These are phyloP conservation scores for Gymnopithys bicolor DNA, from an alignment of 2,797 vertebrate species.

Conservation along the genomic window DNA sequence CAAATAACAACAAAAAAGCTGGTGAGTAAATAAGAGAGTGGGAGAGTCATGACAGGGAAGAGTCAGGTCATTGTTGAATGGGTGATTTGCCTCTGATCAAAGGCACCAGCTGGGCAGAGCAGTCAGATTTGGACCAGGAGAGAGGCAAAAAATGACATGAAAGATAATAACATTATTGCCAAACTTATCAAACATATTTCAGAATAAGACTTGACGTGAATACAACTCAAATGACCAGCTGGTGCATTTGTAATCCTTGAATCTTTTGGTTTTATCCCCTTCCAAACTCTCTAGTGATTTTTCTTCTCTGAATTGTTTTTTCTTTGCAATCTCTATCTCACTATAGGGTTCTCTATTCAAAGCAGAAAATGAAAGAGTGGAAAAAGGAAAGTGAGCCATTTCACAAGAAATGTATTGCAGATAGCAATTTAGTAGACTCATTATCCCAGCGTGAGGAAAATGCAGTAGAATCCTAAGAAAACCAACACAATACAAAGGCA, in stretches of 20 bases:
- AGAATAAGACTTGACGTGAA: slow-evolving; percentile 3
- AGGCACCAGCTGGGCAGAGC: background rate
- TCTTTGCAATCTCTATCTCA: slow-evolving; percentile 56
- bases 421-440: slow-evolving; percentile 63
- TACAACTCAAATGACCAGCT: slow-evolving; percentile 35
- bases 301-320: slow-evolving; percentile 60
- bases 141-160: background rate
- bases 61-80: background rate
- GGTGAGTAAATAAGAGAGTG: background rate
- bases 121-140: background rate
- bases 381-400: slow-evolving; percentile 63
- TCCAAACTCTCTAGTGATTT: slow-evolving; percentile 56
- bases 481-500: slow-evolving; percentile 48
- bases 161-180: background rate
- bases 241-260: slow-evolving; percentile 44
- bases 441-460: slow-evolving; percentile 73
- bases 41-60: background rate
- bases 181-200: slow-evolving; percentile 10
- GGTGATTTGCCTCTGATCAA: background rate
- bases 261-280: slow-evolving; percentile 29
- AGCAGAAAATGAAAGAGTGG: slow-evolving; percentile 56
- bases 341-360: slow-evolving; percentile 60
- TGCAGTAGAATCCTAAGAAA: slow-evolving; percentile 60
- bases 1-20: no score
- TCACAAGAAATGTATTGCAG: slow-evolving; percentile 69